Conservation (phyloP, 1,140 invertebrate species). For the Batillaria attramentaria region DNA sequence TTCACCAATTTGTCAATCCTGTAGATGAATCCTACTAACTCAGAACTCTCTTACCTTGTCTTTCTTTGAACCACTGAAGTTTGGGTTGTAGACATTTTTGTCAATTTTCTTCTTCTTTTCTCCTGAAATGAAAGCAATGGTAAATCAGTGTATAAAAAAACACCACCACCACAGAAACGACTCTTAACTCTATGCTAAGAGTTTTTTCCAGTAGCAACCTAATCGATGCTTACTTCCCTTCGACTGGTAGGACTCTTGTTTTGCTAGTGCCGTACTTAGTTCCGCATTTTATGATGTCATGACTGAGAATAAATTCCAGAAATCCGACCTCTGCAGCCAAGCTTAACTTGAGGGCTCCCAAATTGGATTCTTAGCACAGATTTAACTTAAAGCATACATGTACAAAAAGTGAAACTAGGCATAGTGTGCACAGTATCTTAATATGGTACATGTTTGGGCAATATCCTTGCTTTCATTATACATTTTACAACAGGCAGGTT, state of each 20-base stretch:
- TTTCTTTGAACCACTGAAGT: constrained; percentile 15
- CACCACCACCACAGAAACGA: background rate
- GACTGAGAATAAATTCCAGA: too few relatives aligned
- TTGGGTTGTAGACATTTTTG: constrained; percentile 19
- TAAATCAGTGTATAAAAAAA: background rate
- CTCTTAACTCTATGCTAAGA: too few relatives aligned
- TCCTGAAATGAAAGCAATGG: background rate
- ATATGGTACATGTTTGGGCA: too few relatives aligned
- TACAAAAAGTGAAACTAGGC: too few relatives aligned
- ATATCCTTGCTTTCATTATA: too few relatives aligned
- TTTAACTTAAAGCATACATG: too few relatives aligned
- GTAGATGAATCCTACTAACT: background rate
- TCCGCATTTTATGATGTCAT: background rate
- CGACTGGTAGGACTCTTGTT: background rate
- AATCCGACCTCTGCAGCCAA: too few relatives aligned
- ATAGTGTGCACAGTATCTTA: too few relatives aligned
- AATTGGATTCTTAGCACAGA: too few relatives aligned
- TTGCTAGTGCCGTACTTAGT: background rate
- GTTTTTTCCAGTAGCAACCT: background rate
- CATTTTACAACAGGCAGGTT: background rate
- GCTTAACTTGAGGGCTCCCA: too few relatives aligned
- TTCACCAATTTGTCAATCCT: background rate
- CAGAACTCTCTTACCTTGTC: constrained; percentile 20
- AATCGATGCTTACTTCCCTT: background rate
- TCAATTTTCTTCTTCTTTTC: background rate